Evolutionary conservation across 2,888 invertebrate genomes (phyloP).

Genomic region (Plagiodera versicolora): DNA sequence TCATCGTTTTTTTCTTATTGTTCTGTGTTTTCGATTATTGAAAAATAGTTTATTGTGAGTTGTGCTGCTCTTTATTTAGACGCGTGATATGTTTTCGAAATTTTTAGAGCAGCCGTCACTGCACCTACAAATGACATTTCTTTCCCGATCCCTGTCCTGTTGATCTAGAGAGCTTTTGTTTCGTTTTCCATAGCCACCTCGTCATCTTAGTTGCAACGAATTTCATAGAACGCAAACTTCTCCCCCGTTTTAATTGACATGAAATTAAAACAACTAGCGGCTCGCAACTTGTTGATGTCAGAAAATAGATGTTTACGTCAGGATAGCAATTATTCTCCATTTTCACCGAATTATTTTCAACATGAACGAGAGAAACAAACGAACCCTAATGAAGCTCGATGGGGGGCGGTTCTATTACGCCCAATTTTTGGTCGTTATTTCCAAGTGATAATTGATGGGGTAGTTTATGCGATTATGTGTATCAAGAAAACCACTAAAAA

Average conservation of each 20-base stretch:
- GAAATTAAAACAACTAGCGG: constrained; percentile 7
- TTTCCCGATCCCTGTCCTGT: too few species aligned
- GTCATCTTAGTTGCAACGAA: too few species aligned
- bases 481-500: not conserved
- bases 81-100: too few species aligned
- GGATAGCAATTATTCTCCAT: constrained; percentile 18
- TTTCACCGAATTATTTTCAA: constrained; percentile 23
- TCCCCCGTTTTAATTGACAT: constrained; percentile 1
- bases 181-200: too few species aligned
- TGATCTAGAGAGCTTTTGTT: too few species aligned
- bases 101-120: too few species aligned
- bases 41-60: too few species aligned
- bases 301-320: constrained; percentile 9
- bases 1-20: too few species aligned
- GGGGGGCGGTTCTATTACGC: constrained; percentile 19
- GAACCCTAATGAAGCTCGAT: constrained; percentile 26
- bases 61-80: too few species aligned
- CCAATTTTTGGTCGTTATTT: constrained; percentile 27
- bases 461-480: not conserved
- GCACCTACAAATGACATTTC: too few species aligned
- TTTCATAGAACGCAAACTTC: too few species aligned
- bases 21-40: too few species aligned
- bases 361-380: constrained; percentile 20
- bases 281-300: constrained; percentile 6
- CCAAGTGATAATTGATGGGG: not conserved